Evolutionary conservation across 1,140 invertebrate species (phyloP).

Genomic region (Arion vulgaris): DNA sequence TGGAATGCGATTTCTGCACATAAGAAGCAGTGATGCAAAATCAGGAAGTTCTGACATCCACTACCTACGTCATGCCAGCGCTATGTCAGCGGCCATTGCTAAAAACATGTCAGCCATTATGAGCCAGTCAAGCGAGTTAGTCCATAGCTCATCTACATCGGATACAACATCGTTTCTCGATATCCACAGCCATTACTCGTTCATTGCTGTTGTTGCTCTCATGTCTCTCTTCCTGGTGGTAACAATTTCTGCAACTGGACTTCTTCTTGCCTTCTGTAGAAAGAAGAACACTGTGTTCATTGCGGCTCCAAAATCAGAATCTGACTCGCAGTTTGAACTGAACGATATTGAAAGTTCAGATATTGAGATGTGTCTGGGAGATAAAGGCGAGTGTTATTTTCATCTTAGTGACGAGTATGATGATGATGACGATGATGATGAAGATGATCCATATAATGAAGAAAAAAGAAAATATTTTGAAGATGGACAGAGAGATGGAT

Average conservation of each 20-base stretch:
- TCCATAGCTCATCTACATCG: not conserved
- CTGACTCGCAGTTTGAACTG: constrained; percentile 59
- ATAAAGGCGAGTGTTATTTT: constrained; percentile 32
- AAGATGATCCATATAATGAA: not conserved
- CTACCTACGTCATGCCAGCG: constrained; percentile 28
- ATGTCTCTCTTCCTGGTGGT: constrained; percentile 64
- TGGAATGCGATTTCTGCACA: not conserved
- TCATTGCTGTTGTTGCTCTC: constrained; percentile 54
- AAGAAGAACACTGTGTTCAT: constrained; percentile 70
- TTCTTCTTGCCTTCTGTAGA: constrained; percentile 65
- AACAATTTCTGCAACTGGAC: constrained; percentile 58
- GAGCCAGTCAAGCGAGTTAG: constrained; percentile 11
- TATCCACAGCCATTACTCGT: constrained; percentile 47
- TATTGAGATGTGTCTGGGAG: constrained; percentile 50
- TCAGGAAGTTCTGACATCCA: not conserved
- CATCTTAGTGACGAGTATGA: constrained; percentile 37
- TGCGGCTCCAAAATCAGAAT: constrained; percentile 54
- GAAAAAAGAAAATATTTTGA: no score
- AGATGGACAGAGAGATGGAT: not conserved
- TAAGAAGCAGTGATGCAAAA: not conserved
- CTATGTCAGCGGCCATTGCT: constrained; percentile 20
- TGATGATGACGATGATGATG: constrained; percentile 9
- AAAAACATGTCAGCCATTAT: constrained; percentile 23
- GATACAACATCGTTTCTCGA: not conserved
- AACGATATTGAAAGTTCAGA: constrained; percentile 63